Base-by-base conservation (phyloP, 2,113 vertebrate genomes). In the Vulpes ferrilata region DNA sequence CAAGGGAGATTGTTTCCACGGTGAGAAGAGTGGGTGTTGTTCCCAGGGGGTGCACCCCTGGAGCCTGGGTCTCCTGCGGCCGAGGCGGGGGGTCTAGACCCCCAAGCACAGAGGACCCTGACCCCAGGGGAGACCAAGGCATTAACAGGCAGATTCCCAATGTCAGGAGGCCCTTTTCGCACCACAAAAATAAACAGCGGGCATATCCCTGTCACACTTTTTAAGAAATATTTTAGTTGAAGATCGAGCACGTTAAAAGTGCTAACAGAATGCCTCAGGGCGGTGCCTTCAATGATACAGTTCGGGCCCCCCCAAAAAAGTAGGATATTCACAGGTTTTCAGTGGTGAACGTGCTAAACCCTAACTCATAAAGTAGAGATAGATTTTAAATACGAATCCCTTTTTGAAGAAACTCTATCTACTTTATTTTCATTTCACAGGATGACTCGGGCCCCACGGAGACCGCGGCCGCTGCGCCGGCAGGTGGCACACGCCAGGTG, bases 341-440 rank as follows among this genome's bases (percentile, higher is more conserved):
- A 60, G 38, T 27, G 59, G 48, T 90, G 27, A 59, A 38, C 71
- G 43, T 64, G 83, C 64, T 65, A 89, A 84, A 57, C 85, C 69
- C 35, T 92, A 74, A 55, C 7, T 67, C 20, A 20, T 65, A 35
- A 92, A 89, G n/a, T 32, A 64, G 23, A 93, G 76, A 32, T 43
- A 59, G 3, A 86, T 67, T 53, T 60, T 38, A 55, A 89, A 97
- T 43, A 76, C 3, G 82, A 87, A 76, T 64, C n/a, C n/a, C 16
- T 87, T 88, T 94, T 94, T 76, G 65, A 83, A 67, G 22, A 93
- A 94, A 65, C 7, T 57, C 19, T 74, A n/a, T 74, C 12, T 12
- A 73, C n/a, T 94, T 80, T 62, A 81, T 96, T 92, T 88, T 92
- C 60, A 88, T 65, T 27, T 91, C 64, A 79, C 62, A 65, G 20